Base-by-base conservation (phyloP, 1,140 invertebrate genomes). In the Drosophila seguyi region DNA sequence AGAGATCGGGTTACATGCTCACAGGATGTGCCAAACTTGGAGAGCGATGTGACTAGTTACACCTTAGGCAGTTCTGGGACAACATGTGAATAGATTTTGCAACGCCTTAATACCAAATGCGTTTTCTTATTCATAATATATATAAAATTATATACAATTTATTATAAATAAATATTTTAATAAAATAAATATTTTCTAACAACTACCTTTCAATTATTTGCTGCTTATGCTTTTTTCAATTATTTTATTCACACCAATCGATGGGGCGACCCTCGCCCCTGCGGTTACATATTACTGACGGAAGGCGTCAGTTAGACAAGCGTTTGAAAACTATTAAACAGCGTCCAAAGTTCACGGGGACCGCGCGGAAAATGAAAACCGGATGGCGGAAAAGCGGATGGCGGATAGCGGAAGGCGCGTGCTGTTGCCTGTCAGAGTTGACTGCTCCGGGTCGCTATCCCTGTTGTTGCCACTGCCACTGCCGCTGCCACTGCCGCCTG, bases 291-390 rank as follows among this genome's bases (percentile, higher is more conserved):
- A 79, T 79, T 79, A 79, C 76, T 87, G 84, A 81, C 85, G 85
- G 81, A 85, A 90, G 86, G 85, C 85, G 81, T 87, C 85, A 88
- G 81, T 85, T 88, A 81, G 85, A 90, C 81, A 90, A 80, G 77
- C 85, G 69, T 84, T 90, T 85, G 81, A 90, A 90, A 90, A 90
- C 85, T 90, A 90, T 90, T 90, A 85, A 90, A 85, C 85, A 81
- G 85, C 66, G 85, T 81, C 85, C 83, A 83, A 90, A 90, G 85
- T 90, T 90, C 81, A 81, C 83, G 60, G 62, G 55, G 69, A 58
- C 68, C 48, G 18, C 47, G 38, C 55, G 69, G 45, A 59, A 72
- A 77, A 58, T 81, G 74, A 73, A 62, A 69, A 79, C 63, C 57
- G 71, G 75, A 72, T 59, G 67, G 48, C 73, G 74, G 74, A 78